These are phyloP conservation scores for Eclectus roratus DNA, from an alignment of 2,113 vertebrate genomes.

Conservation along the genomic window DNA sequence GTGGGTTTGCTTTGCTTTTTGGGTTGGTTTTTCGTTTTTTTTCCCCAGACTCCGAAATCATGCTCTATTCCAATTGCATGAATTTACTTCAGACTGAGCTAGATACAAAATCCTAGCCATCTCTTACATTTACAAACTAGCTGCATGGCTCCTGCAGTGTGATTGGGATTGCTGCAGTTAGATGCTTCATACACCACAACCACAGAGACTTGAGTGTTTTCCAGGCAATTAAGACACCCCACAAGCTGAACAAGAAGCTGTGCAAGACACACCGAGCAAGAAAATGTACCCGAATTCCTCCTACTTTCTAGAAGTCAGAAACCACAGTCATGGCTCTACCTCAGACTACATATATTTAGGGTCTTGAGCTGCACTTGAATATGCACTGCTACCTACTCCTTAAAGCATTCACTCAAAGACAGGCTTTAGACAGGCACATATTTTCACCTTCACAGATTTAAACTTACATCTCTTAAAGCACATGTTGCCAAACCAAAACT, in stretches of 20 bases:
- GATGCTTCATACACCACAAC: background rate
- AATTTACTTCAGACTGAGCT: background rate
- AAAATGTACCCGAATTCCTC: background rate
- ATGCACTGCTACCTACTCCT: background rate
- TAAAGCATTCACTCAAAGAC: background rate
- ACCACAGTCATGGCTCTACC: background rate
- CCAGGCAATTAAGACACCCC: background rate
- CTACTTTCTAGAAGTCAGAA: background rate
- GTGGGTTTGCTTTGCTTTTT: background rate
- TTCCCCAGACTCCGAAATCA: background rate
- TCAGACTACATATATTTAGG: background rate
- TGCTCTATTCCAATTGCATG: background rate
- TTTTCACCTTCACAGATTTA: background rate
- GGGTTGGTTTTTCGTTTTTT: background rate
- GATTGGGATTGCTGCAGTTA: background rate
- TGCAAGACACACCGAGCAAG: background rate
- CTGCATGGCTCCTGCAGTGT: background rate
- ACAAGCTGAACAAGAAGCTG: background rate
- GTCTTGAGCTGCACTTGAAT: background rate
- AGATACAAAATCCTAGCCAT: background rate
- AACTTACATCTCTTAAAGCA: background rate
- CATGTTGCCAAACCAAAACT: background rate
- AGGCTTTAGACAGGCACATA: background rate
- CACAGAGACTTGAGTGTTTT: background rate
- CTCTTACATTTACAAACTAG: background rate